phyloP scores from a whole-genome alignment of 2,113 vertebrate genomes.

The Cephalopterus ornatus region DNA sequence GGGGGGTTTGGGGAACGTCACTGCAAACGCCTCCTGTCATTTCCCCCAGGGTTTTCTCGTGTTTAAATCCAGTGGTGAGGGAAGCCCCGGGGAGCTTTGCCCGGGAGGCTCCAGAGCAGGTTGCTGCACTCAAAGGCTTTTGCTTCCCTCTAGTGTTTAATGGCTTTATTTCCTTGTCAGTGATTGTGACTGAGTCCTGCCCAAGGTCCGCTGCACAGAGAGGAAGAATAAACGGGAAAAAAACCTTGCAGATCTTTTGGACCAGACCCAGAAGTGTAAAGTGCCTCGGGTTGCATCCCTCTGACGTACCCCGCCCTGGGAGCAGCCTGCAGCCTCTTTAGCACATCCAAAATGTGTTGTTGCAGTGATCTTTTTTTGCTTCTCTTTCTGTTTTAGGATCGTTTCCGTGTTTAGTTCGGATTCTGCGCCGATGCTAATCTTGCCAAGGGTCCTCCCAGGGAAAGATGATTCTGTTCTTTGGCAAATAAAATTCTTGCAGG shows the following conservation, averaged over 20 bases:
- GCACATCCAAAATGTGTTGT: neutral
- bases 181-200: accelerated
- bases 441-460: neutral
- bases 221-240: neutral
- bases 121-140: neutral
- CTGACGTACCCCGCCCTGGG: neutral
- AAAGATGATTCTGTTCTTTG: neutral
- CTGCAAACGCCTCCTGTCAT: neutral
- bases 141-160: conserved; percentile 58
- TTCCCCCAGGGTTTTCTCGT: neutral
- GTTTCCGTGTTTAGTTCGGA: neutral
- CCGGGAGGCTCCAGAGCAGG: neutral
- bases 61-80: neutral
- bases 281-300: neutral
- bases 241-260: neutral
- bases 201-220: accelerated
- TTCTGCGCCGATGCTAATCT: neutral
- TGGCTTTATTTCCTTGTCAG: neutral
- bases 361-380: neutral
- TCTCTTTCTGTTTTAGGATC: neutral
- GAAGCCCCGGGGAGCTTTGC: neutral
- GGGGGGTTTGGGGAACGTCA: neutral
- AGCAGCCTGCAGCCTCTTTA: neutral
- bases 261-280: neutral
- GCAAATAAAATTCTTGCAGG: neutral